phyloP scores from a whole-genome alignment of 2,113 vertebrate genomes.

The Rhinoderma darwinii region DNA sequence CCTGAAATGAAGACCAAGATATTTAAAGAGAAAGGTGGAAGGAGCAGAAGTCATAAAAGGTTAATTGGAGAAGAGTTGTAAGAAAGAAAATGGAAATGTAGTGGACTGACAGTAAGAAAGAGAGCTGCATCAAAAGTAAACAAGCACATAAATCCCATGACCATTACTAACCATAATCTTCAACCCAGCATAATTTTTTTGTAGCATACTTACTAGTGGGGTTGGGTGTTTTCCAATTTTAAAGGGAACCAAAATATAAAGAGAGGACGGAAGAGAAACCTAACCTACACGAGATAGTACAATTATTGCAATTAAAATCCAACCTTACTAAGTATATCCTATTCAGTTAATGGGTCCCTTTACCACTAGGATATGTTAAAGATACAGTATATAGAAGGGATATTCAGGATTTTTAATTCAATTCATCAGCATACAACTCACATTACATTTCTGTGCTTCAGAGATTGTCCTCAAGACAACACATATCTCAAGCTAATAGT shows the following conservation, averaged over 20 bases:
- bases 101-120: too few species aligned
- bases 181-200: background rate
- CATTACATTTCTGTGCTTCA: background rate
- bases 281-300: background rate
- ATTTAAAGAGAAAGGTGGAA: too few species aligned
- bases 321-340: background rate
- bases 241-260: background rate
- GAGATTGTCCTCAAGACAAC: slow-evolving; percentile 26
- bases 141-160: background rate
- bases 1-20: too few species aligned
- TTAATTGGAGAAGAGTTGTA: too few species aligned
- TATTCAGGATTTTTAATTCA: slow-evolving; percentile 7
- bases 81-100: too few species aligned
- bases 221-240: background rate
- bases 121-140: too few species aligned
- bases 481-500: slow-evolving; percentile 9
- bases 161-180: background rate
- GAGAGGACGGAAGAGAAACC: background rate
- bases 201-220: background rate
- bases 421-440: background rate
- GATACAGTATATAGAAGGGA: background rate
- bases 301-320: background rate
- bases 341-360: background rate
- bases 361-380: background rate
- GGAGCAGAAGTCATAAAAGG: too few species aligned